Evolutionary conservation across 2,888 invertebrate species (phyloP).

Genomic region (Geotrupes spiniger): DNA sequence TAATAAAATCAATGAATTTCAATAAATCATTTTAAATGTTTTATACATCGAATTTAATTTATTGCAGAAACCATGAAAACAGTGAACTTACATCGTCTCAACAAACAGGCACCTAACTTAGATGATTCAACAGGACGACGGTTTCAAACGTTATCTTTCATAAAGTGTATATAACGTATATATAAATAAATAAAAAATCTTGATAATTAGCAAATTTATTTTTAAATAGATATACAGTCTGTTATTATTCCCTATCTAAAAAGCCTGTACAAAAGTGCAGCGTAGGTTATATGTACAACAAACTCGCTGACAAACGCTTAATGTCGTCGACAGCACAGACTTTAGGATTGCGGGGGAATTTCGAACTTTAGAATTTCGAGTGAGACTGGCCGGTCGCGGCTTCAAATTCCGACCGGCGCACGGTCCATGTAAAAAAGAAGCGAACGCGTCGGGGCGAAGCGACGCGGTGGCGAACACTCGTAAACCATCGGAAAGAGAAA

Average conservation of each 20-base stretch:
- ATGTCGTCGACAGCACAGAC: constrained; percentile 32
- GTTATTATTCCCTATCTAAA: constrained; percentile 47
- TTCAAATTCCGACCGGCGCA: background rate
- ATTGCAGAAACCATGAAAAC: too few species aligned
- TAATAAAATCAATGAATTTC: too few species aligned
- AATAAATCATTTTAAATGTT: too few species aligned
- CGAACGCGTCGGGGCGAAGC: too few species aligned
- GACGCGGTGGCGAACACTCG: too few species aligned
- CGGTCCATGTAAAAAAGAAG: too few species aligned
- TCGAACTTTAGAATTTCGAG: background rate
- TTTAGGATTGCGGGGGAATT: constrained; percentile 23
- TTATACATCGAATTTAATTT: too few species aligned
- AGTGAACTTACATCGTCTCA: too few species aligned
- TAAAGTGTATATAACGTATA: background rate
- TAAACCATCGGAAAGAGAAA: too few species aligned
- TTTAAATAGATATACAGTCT: constrained; percentile 45
- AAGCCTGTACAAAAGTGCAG: constrained; percentile 49
- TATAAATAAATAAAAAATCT: constrained; percentile 7
- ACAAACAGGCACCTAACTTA: too few species aligned
- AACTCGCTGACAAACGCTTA: constrained; percentile 7
- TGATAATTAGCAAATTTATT: constrained; percentile 47
- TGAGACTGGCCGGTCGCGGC: background rate
- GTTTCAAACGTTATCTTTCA: too few species aligned
- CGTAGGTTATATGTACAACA: constrained; percentile 26
- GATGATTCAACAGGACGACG: too few species aligned